Percentiles rank a stretch among this genome's conserved stretches.
These are phyloP conservation scores for Tenualosa ilisha DNA, from an alignment of 2,797 vertebrate genomes.

Conservation along the genomic window DNA sequence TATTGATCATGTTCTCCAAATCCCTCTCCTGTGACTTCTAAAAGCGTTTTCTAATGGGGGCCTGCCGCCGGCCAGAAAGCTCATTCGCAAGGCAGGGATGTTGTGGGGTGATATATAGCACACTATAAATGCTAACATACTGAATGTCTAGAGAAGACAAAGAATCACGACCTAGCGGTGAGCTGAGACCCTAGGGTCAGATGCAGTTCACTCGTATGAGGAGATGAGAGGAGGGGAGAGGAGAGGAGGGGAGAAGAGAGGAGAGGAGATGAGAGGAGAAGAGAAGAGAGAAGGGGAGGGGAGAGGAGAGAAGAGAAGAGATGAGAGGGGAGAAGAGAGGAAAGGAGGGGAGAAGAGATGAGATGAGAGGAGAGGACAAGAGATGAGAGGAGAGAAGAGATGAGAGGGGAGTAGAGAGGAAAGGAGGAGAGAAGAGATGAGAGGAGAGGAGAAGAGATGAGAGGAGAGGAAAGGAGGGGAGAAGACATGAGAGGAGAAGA, in stretches of 20 bases:
- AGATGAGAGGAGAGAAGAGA: no score
- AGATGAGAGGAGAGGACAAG: no score
- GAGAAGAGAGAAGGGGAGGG: no score
- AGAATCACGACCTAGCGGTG: neutral
- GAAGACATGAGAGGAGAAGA: no score
- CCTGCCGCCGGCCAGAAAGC: neutral
- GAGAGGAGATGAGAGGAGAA: no score
- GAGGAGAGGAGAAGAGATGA: no score
- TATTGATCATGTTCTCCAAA: slow-evolving; percentile 42
- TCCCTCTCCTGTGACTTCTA: slow-evolving; percentile 22
- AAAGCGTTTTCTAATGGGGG: slow-evolving; percentile 19
- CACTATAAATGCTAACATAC: neutral
- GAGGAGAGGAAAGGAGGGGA: no score
- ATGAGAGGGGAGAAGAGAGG: no score
- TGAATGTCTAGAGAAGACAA: neutral
- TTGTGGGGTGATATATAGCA: neutral
- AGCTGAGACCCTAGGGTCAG: neutral
- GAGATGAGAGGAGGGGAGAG: neutral
- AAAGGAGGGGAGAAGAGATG: no score
- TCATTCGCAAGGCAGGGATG: neutral
- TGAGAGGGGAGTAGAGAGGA: no score
- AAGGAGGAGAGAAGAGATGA: neutral
- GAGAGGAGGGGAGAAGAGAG: no score
- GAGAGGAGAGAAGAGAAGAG: no score
- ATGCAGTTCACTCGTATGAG: neutral